Base-by-base conservation (phyloP, 1,140 invertebrate species). In the Drosophila pallidifrons region DNA sequence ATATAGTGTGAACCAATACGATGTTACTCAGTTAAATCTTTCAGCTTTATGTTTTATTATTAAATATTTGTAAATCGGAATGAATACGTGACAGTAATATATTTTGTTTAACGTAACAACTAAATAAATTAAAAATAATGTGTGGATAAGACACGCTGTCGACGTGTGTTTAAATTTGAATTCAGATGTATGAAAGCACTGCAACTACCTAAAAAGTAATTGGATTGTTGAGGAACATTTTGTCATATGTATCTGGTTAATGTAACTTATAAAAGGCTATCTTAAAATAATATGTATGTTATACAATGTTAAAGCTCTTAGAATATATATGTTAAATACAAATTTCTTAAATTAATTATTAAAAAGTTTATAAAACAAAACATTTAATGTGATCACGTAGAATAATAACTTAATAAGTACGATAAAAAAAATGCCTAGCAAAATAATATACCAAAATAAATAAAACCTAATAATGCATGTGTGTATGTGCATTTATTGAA, bases 361-460 rank as follows among this genome's bases (percentile, higher is more conserved):
- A 86, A 78, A 70, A 75, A 76, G 81, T 90, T 86, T 90, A 80
- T 90, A 90, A 86, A 86, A 90, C 81, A 80, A 86, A 82, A 90
- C 52, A 86, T 90, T 90, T 67, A 90, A 89, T 90, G 86, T 90
- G 86, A 90, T 90, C 86, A 90, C 86, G 63, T 82, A 90, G 87
- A 86, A 75, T 90, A 86, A 77, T 66, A 78, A 73, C 20, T 58
- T 81, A 66, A 57, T 77, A 82, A 58, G 67, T 79, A 85, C 54
- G 47, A 82, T 63, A 32, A 63, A 68, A 67, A 67, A 68, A 63
- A 90, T 90, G 86, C 86, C 82, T 86, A 86, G 81, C 81, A 90
- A 81, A 75, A 55, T 75, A 60, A 73, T 54, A 52, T n/a, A 54
- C 57, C 52, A 57, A 52, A 58, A 28, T 11, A 32, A 69, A 28